Evolutionary conservation across 2,797 vertebrate species (phyloP), one percentile per base, ranked within the genome.

Genomic region (Phataginus tetradactyla): DNA sequence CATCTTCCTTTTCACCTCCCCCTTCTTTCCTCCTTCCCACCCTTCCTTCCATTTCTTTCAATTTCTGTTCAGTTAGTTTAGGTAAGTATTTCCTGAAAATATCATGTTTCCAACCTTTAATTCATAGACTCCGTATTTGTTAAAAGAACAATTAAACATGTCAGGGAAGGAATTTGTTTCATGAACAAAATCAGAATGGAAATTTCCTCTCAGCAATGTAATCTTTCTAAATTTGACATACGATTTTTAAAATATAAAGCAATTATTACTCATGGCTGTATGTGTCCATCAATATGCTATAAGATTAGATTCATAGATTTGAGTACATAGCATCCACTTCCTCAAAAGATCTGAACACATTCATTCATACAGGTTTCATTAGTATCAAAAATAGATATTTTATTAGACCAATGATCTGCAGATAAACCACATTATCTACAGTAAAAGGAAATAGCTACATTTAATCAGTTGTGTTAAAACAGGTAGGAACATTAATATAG

Each of bases 111-210:
- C 10, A 86, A 17, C 1, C 13, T 83, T 86, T 86, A 90, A 94
- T 90, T 95, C 9, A 42, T 39, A 85, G 17, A 69, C 5, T 90
- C 14, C 3, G 45, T 71, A 68, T 49, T 68, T 90, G 10, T 91
- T 78, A 94, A 66, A 51, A 10, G 51, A 84, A 75, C 9, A 96
- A 14, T 75, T 66, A 84, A 85, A 61, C 57, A 29, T 79, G 5
- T 25, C 32, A 79, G 45, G 15, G 27, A 49, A 77, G 15, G 13
- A 85, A 57, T 91, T 81, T 42, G 9, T 95, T 93, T 94, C n/a
- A 95, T 49, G 29, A 93, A 85, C 21, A 96, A 93, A 72, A 68
- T 71, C 42, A 90, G 45, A 83, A 72, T 53, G 37, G 29, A 79
- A 59, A 66, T 1, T 71, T 53, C 20, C 84, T 7, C n/a, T 59